These are phyloP conservation scores for Hoplostethus mediterraneus DNA, from an alignment of 2,797 vertebrate species.

Conservation along the genomic window DNA sequence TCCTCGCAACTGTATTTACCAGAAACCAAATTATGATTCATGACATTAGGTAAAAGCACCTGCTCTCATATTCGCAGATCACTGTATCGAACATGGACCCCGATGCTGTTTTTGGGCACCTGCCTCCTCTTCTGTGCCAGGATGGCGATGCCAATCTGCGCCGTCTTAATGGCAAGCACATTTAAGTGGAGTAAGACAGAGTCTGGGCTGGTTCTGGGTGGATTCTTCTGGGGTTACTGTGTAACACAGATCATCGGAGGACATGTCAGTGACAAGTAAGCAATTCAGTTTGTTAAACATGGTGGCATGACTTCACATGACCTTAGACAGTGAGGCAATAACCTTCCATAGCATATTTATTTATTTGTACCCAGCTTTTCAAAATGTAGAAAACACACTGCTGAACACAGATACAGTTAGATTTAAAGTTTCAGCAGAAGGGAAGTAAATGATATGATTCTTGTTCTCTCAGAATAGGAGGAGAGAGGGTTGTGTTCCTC, in stretches of 20 bases:
- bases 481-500: constrained; percentile 75
- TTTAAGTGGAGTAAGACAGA: constrained; percentile 93
- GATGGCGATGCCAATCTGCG: constrained; percentile 89
- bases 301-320: not conserved
- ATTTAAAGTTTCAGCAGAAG: not conserved
- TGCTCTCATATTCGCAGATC: constrained; percentile 45
- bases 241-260: constrained; percentile 92
- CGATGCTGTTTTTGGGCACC: constrained; percentile 87
- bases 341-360: no score
- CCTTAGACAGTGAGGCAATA: not conserved
- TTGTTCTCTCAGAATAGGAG: constrained; percentile 72
- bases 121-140: constrained; percentile 91
- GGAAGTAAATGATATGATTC: not conserved
- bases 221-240: constrained; percentile 97
- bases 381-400: no score
- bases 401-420: no score
- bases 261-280: constrained; percentile 88
- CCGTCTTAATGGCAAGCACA: constrained; percentile 82
- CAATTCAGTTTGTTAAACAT: not conserved
- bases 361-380: no score
- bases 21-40: not conserved
- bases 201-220: constrained; percentile 88
- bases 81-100: constrained; percentile 82
- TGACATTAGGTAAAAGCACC: not conserved
- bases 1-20: not conserved